These are phyloP conservation scores for Drepana falcataria DNA, from an alignment of 2,888 invertebrate genomes.

Conservation along the genomic window DNA sequence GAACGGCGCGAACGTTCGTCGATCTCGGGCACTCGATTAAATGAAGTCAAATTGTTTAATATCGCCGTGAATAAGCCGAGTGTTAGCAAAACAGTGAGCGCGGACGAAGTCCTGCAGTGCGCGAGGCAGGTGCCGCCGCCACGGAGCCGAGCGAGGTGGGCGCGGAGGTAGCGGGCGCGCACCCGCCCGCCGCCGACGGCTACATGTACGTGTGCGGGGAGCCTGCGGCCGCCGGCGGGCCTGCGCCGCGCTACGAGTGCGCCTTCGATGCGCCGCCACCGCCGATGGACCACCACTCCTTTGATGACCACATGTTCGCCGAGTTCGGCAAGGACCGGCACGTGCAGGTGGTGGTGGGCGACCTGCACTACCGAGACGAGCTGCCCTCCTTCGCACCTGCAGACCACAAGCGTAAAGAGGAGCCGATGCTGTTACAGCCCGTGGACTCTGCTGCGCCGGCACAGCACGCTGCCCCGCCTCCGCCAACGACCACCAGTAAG, in stretches of 20 bases:
- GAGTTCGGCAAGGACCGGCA: conserved; percentile 83
- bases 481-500: conserved; percentile 75
- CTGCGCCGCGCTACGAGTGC: conserved; percentile 64
- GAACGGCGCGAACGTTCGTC: conserved; percentile 71
- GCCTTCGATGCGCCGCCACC: conserved; percentile 52
- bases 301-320: conserved; percentile 89
- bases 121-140: conserved; percentile 40
- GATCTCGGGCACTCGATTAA: conserved; percentile 65
- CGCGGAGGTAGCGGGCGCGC: conserved; percentile 71
- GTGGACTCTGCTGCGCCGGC: conserved; percentile 50
- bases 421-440: conserved; percentile 58
- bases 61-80: conserved; percentile 51
- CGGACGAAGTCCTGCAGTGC: conserved; percentile 31
- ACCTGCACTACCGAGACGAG: conserved; percentile 72
- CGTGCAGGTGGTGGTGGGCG: conserved; percentile 71
- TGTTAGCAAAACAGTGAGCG: conserved; percentile 34
- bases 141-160: conserved; percentile 71
- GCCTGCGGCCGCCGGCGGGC: conserved; percentile 36
- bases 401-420: conserved; percentile 64
- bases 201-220: conserved; percentile 75
- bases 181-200: conserved; percentile 66
- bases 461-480: conserved; percentile 51
- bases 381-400: conserved; percentile 49
- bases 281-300: conserved; percentile 82
- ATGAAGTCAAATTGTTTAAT: conserved; percentile 76